Conservation (phyloP, 2,113 vertebrate genomes). For the Emberiza fucata region DNA sequence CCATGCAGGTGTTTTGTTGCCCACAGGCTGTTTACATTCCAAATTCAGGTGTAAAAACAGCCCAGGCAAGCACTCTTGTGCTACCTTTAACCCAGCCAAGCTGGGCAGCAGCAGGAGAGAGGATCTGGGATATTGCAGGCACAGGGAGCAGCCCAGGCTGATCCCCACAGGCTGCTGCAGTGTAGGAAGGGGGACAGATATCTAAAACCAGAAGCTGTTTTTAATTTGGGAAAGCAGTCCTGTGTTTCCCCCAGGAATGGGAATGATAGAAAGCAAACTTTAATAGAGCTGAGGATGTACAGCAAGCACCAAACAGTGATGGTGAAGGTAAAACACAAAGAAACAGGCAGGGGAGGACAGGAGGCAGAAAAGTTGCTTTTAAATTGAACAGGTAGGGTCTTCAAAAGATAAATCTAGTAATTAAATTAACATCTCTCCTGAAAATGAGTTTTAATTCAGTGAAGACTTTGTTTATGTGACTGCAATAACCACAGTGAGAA, state of each 20-base stretch:
- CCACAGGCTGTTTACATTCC: background rate
- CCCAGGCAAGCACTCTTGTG: background rate
- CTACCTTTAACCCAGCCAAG: background rate
- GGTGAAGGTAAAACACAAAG: background rate
- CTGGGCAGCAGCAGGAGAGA: background rate
- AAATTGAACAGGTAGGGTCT: background rate
- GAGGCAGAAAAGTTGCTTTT: background rate
- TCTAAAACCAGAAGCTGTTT: background rate
- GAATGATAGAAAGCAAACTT: background rate
- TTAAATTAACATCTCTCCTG: background rate
- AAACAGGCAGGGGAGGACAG: background rate
- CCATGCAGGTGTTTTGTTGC: background rate
- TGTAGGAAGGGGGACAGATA: background rate
- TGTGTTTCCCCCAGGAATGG: background rate
- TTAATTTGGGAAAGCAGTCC: background rate
- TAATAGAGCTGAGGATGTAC: background rate
- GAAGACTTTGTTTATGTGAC: background rate
- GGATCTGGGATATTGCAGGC: background rate
- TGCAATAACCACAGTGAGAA: background rate
- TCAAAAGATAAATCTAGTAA: background rate
- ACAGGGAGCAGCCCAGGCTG: background rate
- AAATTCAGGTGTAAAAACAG: background rate
- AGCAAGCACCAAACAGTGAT: background rate
- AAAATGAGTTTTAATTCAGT: background rate
- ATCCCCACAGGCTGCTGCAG: background rate